A percentile compares a stretch with the other conserved stretches of the same genome.
phyloP scores from a whole-genome alignment of 2,113 vertebrate species.

The Herpetotheres cachinnans region DNA sequence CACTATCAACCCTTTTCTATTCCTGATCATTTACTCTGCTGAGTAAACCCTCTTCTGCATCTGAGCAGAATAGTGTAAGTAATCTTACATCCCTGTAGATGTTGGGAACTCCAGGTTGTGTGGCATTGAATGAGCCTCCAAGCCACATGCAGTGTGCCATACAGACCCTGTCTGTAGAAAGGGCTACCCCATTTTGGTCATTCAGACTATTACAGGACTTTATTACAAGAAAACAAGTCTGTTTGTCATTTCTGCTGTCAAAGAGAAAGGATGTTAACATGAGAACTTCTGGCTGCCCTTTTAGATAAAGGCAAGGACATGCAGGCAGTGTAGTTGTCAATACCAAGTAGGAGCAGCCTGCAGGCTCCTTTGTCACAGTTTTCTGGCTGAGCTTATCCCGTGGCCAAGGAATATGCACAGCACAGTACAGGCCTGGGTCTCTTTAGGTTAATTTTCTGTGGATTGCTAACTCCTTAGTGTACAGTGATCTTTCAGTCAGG shows the following conservation, averaged over 20 bases:
- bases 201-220: not conserved
- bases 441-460: not conserved
- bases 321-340: not conserved
- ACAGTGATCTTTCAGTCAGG: not conserved
- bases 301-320: not conserved
- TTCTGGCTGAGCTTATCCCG: not conserved
- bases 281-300: not conserved
- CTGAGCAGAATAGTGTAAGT: not conserved
- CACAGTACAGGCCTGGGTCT: not conserved
- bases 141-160: not conserved
- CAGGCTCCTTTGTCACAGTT: not conserved
- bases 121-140: not conserved
- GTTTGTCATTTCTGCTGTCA: not conserved
- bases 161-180: not conserved
- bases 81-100: not conserved
- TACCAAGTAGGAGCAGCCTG: not conserved
- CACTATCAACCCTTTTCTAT: not conserved
- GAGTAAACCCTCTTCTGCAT: not conserved
- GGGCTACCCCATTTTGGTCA: not conserved
- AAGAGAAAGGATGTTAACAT: not conserved
- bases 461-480: not conserved
- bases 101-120: not conserved
- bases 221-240: not conserved
- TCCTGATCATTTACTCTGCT: not conserved
- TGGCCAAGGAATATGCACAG: not conserved